These are phyloP conservation scores for Dicranocentrus wangi DNA, from an alignment of 2,888 invertebrate species.

Conservation along the genomic window DNA sequence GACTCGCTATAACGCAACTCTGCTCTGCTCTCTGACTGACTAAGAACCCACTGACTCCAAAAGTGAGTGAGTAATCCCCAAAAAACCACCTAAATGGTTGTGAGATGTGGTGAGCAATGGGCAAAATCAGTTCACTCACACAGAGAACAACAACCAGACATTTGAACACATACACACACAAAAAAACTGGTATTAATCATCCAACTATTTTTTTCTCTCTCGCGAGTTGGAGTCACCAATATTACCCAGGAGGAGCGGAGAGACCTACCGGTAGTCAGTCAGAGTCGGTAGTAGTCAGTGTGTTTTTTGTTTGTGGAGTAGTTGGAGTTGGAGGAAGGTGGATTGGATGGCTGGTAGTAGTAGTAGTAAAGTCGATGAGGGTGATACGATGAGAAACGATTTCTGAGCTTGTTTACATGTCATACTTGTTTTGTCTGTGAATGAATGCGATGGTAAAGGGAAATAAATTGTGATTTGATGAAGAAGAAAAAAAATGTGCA, in stretches of 20 bases:
- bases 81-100: not conserved
- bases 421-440: conserved; percentile 26
- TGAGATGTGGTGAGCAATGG: conserved; percentile 11
- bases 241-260: no score
- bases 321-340: no score
- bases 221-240: not conserved
- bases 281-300: no score
- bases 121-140: conserved; percentile 13
- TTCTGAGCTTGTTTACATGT: conserved; percentile 48
- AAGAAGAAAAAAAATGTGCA: no score
- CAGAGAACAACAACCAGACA: not conserved
- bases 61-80: conserved; percentile 4
- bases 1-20: no score
- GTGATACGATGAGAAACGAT: not conserved
- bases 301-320: no score
- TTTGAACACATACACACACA: conserved; percentile 21
- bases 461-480: not conserved
- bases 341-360: no score
- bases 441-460: no score
- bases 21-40: no score
- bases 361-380: no score
- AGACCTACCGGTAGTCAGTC: no score
- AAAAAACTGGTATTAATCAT: conserved; percentile 60
- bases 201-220: not conserved
- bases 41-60: not conserved